A percentile compares a stretch with the other conserved stretches of the same genome.
phyloP scores from a whole-genome alignment of 2,797 vertebrate species.

The Channallabes apus region DNA sequence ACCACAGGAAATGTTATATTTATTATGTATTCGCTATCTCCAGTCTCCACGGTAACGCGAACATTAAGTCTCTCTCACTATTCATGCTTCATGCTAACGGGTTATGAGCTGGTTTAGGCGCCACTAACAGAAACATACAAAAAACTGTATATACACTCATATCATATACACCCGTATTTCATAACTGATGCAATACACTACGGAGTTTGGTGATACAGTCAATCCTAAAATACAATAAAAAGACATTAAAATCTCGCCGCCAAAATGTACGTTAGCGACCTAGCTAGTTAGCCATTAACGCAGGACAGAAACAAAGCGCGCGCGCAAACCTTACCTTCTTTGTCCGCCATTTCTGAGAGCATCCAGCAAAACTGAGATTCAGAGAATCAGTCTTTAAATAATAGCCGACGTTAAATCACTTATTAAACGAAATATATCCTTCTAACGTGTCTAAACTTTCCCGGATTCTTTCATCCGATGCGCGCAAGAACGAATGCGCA shows the following conservation, averaged over 20 bases:
- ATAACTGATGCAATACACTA: no score
- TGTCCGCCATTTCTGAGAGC: constrained; percentile 53
- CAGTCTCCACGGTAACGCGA: not conserved
- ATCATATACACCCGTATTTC: not conserved
- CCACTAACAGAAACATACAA: not conserved
- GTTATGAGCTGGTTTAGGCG: not conserved
- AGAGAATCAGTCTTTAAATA: not conserved
- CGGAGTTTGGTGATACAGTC: not conserved
- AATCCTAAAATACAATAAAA: not conserved
- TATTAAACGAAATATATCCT: constrained; percentile 4
- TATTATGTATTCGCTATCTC: not conserved
- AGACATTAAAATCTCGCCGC: not conserved
- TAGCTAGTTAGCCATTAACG: constrained; percentile 30
- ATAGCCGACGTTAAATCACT: not conserved
- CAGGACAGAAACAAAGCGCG: constrained; percentile 31
- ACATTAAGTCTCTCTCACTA: not conserved
- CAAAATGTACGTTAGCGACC: not conserved
- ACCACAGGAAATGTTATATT: not conserved
- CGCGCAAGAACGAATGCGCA: constrained; percentile 14
- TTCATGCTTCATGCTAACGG: not conserved
- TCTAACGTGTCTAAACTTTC: constrained; percentile 4
- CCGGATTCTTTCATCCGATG: constrained; percentile 23
- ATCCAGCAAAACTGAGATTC: constrained; percentile 4
- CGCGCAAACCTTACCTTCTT: constrained; percentile 53
- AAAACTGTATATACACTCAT: not conserved